Percentiles rank a stretch among this genome's conserved stretches.
phyloP scores from a whole-genome alignment of 2,113 vertebrate genomes.

The Stegostoma tigrinum region DNA sequence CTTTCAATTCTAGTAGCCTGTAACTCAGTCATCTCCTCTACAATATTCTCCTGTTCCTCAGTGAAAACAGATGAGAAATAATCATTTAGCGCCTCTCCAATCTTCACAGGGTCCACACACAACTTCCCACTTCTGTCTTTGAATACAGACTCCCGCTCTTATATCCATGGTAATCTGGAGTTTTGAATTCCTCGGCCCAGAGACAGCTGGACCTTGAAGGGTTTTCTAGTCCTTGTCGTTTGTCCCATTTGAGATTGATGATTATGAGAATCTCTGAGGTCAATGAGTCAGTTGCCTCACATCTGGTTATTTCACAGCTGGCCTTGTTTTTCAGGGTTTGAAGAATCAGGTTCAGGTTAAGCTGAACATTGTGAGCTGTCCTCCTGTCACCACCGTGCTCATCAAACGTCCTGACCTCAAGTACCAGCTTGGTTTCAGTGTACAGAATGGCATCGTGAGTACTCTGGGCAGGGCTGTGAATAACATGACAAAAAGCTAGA shows the following conservation, averaged over 20 bases:
- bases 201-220: too few species aligned
- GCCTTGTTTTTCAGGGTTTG: conserved; percentile 67
- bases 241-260: neutral
- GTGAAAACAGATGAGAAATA: too few species aligned
- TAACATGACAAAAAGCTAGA: too few species aligned
- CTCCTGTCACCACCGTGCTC: conserved; percentile 93
- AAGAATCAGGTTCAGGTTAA: conserved; percentile 96
- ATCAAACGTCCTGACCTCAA: conserved; percentile 97
- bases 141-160: neutral
- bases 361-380: conserved; percentile 96
- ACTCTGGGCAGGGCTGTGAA: neutral
- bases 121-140: too few species aligned
- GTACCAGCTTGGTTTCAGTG: conserved; percentile 97
- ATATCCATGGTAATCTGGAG: too few species aligned
- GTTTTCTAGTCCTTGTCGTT: neutral
- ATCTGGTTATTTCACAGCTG: neutral
- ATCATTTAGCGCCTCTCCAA: too few species aligned
- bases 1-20: too few species aligned
- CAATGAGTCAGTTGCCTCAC: neutral
- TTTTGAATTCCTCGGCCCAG: neutral
- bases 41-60: too few species aligned
- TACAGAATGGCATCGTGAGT: conserved; percentile 98
- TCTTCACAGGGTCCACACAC: too few species aligned
- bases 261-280: neutral
- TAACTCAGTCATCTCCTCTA: too few species aligned